phyloP scores from a whole-genome alignment of 2,113 vertebrate genomes.

The Eptatretus burgeri region DNA sequence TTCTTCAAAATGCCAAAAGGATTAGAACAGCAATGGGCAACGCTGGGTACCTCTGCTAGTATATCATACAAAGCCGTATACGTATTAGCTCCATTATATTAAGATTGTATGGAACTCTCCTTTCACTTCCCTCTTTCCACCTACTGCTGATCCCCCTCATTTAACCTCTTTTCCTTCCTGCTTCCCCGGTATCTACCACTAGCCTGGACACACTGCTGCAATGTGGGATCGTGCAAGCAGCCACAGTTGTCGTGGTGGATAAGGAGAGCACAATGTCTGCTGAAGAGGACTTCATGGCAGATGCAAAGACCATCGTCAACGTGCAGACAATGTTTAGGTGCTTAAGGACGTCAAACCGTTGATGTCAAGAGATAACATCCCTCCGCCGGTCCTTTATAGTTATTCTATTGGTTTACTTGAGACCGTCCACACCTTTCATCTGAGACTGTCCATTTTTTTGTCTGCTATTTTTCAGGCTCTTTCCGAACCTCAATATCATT shows the following conservation, averaged over 20 bases:
- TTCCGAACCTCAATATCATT: conserved; percentile 36
- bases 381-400: no score
- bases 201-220: conserved; percentile 78
- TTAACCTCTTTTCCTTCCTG: neutral
- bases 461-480: conserved; percentile 18
- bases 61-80: no score
- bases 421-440: neutral
- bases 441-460: neutral
- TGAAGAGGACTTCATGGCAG: conserved; percentile 92
- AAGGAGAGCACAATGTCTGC: conserved; percentile 97
- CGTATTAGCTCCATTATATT: no score
- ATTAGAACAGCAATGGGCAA: no score
- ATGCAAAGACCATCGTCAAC: conserved; percentile 88
- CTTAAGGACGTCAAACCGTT: neutral
- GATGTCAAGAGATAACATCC: no score
- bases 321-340: conserved; percentile 94
- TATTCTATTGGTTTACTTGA: no score
- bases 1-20: no score
- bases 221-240: conserved; percentile 80
- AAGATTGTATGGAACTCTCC: neutral
- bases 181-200: conserved; percentile 11
- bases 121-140: neutral
- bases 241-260: conserved; percentile 88
- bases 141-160: neutral
- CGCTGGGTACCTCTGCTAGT: no score